Evolutionary conservation across 1,140 invertebrate genomes (phyloP).

Genomic region (Bombus pascuorum): DNA sequence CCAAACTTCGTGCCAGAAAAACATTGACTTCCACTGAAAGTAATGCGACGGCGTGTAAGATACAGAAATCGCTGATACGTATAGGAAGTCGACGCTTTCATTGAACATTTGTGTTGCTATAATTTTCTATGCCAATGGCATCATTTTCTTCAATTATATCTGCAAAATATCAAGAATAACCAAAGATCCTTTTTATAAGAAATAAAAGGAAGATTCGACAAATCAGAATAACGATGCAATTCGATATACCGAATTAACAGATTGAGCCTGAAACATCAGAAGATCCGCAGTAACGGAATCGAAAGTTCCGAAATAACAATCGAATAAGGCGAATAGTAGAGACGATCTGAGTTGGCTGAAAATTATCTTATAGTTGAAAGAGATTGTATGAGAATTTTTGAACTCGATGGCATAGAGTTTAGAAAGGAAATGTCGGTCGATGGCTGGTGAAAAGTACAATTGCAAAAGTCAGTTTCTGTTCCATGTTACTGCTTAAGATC

Average conservation of each 20-base stretch:
- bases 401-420: neutral
- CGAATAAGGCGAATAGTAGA: neutral
- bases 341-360: neutral
- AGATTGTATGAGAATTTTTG: neutral
- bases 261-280: too few relatives aligned
- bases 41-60: conserved; percentile 16
- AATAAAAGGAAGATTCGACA: neutral
- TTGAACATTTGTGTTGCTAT: neutral
- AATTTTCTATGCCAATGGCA: neutral
- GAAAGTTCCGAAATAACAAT: neutral
- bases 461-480: conserved; percentile 5
- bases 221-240: too few relatives aligned
- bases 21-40: conserved; percentile 9
- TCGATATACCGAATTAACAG: too few relatives aligned
- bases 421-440: neutral
- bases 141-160: neutral
- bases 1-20: conserved; percentile 29
- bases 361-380: neutral
- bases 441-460: conserved; percentile 21
- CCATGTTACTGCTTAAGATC: conserved; percentile 31
- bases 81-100: neutral
- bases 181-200: neutral
- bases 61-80: neutral
- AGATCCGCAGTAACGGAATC: neutral
- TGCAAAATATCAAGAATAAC: neutral